phyloP scores from a whole-genome alignment of 2,797 vertebrate genomes.

The Pyrocephalus nanus region DNA sequence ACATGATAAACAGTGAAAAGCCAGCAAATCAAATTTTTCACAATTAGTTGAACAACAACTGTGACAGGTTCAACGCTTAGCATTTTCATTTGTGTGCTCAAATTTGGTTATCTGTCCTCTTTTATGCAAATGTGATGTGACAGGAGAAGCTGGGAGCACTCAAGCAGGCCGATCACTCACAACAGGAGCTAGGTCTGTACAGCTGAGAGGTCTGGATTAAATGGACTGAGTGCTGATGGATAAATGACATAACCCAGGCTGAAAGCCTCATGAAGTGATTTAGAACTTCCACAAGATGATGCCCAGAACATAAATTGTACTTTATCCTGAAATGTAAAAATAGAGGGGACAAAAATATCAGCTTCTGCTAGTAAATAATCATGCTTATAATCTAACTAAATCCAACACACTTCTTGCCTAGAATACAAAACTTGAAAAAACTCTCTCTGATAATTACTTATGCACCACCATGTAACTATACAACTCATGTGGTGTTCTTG shows the following conservation, averaged over 20 bases:
- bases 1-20: slow-evolving; percentile 87
- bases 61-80: slow-evolving; percentile 90
- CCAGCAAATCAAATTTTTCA: slow-evolving; percentile 97
- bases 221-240: slow-evolving; percentile 83
- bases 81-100: slow-evolving; percentile 88
- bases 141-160: slow-evolving; percentile 86
- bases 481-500: background rate
- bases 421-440: slow-evolving; percentile 58
- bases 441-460: slow-evolving; percentile 1
- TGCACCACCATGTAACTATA: background rate
- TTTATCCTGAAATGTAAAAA: slow-evolving; percentile 64
- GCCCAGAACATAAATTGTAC: slow-evolving; percentile 68
- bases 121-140: slow-evolving; percentile 89
- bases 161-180: slow-evolving; percentile 82
- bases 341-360: slow-evolving; percentile 58
- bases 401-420: slow-evolving; percentile 30
- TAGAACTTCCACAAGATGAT: slow-evolving; percentile 77
- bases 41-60: slow-evolving; percentile 95
- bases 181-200: slow-evolving; percentile 81
- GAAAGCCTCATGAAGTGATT: slow-evolving; percentile 82
- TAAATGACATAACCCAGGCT: slow-evolving; percentile 78
- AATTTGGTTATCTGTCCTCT: slow-evolving; percentile 97
- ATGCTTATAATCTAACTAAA: slow-evolving; percentile 61
- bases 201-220: slow-evolving; percentile 80
- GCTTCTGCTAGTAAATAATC: slow-evolving; percentile 65